Conservation (phyloP, 2,113 vertebrate genomes). For the Rhynchomys soricoides region DNA sequence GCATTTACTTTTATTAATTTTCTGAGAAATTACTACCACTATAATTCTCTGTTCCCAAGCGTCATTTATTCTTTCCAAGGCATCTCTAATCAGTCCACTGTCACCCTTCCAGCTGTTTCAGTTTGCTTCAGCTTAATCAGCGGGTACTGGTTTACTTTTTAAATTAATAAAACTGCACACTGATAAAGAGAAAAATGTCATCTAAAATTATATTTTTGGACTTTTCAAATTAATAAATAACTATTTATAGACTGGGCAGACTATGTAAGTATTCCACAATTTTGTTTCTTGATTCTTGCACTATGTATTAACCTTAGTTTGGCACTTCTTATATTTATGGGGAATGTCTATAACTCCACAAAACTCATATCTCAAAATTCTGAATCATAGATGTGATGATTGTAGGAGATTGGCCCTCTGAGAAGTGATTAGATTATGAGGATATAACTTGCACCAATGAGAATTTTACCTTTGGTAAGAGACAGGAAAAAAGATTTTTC, state of each 20-base stretch:
- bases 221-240: background rate
- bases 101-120: conserved; percentile 77
- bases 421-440: background rate
- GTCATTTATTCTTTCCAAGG: conserved; percentile 65
- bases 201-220: conserved; percentile 75
- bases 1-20: conserved; percentile 70
- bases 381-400: background rate
- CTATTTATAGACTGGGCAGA: conserved; percentile 14
- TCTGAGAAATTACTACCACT: conserved; percentile 51
- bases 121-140: conserved; percentile 77
- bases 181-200: conserved; percentile 67
- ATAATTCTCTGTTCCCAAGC: conserved; percentile 48
- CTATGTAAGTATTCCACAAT: background rate
- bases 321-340: background rate
- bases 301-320: background rate
- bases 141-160: conserved; percentile 79
- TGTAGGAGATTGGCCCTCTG: background rate
- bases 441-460: background rate
- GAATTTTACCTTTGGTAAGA: background rate
- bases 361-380: background rate
- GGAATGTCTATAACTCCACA: background rate
- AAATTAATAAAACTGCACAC: conserved; percentile 74
- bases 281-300: background rate
- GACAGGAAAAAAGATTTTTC: background rate
- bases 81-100: conserved; percentile 77